Base-by-base conservation (phyloP, 1,140 invertebrate genomes). In the Plectrocnemia conspersa region DNA sequence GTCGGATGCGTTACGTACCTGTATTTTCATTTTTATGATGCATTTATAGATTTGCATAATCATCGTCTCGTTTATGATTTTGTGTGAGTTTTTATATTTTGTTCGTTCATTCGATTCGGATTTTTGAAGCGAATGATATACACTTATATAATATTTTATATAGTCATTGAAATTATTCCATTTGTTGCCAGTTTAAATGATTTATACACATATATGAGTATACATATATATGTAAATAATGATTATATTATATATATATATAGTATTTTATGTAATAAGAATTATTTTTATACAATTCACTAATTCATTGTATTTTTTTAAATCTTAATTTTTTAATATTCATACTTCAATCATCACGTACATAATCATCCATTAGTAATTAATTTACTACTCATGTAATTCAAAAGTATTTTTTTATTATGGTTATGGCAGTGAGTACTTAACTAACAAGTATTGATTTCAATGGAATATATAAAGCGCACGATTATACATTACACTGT, bases 221-320 rank as follows among this genome's bases (percentile, higher is more conserved):
- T 16, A 1, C 36, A 5, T 40, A 3, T 18, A 40, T 18, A 40
- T 40, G 16, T 10, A 15, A 40, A 40, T 40, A 18, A 40, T 15
- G 16, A 18, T 40, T 9, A 15, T 2, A 9, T 40, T 40, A 18
- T 40, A 33, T 13, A 33, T 9, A 9, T 33, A 33, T 2, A 3
- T 29, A 29, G 27, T n/a, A 29, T 29, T 29, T 29, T 7, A 29
- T 29, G n/a, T 7, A 18, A 5, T 13, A 18, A 18, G 21, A 40
- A 40, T 40, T 40, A 40, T 40, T 40, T 40, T 40, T 40, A 40
- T 40, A 40, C 36, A 15, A 15, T 9, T 10, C 15, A 40, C 11
- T 40, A 40, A 15, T 40, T 40, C 16, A 40, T 40, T 40, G 16
- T 33, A 18, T 40, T 40, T 18, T 40, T 40, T 40, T 29, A 29